Evolutionary conservation across 2,113 vertebrate genomes (phyloP), one percentile per base, ranked within the genome.

Genomic region (Fregetta grallaria): DNA sequence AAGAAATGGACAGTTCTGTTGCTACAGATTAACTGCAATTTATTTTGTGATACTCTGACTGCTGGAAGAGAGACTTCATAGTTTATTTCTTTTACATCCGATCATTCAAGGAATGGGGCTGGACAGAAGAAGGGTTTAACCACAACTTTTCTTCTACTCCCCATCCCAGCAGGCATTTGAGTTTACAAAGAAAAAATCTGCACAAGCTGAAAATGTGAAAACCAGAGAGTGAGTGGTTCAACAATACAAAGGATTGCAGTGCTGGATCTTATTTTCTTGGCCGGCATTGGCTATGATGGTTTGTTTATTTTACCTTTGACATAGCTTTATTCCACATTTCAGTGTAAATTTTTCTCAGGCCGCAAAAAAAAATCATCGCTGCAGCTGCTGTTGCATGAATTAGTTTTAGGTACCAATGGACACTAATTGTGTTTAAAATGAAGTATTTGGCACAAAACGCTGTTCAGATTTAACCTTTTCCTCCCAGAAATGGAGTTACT

Each of bases 261-360:
- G 20, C 78, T 93, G 75, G 72, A 80, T 96, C 44, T 88, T 95
- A 80, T 71, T 90, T 90, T 80, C 63, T 91, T 92, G 74, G 58
- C 52, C 5, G 3, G 6, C 23, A 38, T 13, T 79, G 22, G 19
- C 47, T 86, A 11, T 36, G 7, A 80, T 67, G 55, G 21, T 75
- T 87, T 91, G 26, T 82, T 97, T 94, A 49, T 95, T 95, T 96
- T 96, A 90, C 34, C 73, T 96, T 89, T 93, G 72, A 50, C 36
- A 65, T 49, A 72, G 34, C 38, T 29, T 88, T 86, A 78, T 90
- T 86, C 53, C 34, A 83, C 38, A 67, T 80, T 71, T 81, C 61
- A 30, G 34, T 86, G 65, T 75, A 56, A 78, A 63, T 84, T 81
- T 88, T 94, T 53, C 44, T 61, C 25, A 55, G 47, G 17, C 10